These are phyloP conservation scores for Cryptotis parvus DNA, from an alignment of 2,113 vertebrate genomes.

Conservation along the genomic window DNA sequence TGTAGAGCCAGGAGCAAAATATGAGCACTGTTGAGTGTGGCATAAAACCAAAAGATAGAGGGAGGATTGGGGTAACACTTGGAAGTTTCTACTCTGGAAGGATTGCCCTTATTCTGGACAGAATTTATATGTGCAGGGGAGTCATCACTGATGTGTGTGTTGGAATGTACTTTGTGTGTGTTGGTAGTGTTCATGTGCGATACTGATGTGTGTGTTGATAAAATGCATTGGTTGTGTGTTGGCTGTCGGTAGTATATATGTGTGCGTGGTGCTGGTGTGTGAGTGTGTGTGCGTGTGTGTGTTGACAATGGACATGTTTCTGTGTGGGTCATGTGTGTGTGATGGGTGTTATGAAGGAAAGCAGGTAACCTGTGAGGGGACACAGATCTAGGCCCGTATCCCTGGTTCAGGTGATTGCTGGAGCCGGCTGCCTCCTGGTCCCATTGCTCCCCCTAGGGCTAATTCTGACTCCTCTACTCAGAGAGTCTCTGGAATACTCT, in stretches of 20 bases:
- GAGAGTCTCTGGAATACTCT: conserved; percentile 62
- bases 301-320: too few species aligned
- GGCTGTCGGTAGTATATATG: neutral
- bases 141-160: too few species aligned
- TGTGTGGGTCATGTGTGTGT: neutral
- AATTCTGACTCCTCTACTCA: conserved; percentile 64
- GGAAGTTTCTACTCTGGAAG: neutral
- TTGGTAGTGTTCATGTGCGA: neutral
- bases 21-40: too few species aligned
- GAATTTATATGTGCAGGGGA: too few species aligned
- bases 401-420: neutral
- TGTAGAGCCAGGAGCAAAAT: too few species aligned
- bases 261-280: neutral
- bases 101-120: neutral
- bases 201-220: neutral
- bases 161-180: neutral
- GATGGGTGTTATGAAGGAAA: neutral
- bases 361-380: neutral
- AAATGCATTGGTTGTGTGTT: neutral
- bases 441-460: neutral
- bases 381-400: rapidly evolving
- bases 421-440: neutral
- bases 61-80: too few species aligned
- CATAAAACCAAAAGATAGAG: too few species aligned
- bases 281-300: too few species aligned